Conservation (phyloP, 2,888 invertebrate species). For the Schrankia costaestrigalis region DNA sequence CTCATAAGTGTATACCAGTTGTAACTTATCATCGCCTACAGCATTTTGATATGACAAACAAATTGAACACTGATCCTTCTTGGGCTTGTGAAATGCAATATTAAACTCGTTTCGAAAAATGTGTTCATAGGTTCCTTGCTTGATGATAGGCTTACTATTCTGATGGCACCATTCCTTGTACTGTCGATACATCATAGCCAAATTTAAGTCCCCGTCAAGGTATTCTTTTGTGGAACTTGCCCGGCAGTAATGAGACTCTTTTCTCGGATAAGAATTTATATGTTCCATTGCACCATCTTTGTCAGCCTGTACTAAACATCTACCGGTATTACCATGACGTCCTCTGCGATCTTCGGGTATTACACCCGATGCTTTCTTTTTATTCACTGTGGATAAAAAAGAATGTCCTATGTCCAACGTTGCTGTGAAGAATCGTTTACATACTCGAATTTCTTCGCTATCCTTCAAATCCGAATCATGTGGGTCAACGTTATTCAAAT, state of each 20-base stretch:
- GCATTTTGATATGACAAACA: constrained; percentile 9
- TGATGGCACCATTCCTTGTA: too few species aligned
- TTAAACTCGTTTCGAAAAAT: constrained; percentile 13
- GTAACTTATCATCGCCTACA: constrained; percentile 12
- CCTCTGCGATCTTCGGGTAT: neutral
- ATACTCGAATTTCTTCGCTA: constrained; percentile 6
- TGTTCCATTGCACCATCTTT: neutral
- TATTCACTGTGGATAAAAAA: constrained; percentile 9
- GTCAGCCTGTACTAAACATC: neutral
- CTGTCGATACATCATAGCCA: constrained; percentile 6
- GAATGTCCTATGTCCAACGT: constrained; percentile 6
- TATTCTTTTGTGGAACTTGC: constrained; percentile 5
- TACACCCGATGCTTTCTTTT: neutral
- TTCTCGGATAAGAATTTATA: neutral
- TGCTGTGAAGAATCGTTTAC: constrained; percentile 4
- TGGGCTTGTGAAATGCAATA: constrained; percentile 10
- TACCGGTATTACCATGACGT: neutral
- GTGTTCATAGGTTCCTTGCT: constrained; percentile 9
- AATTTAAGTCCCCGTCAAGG: constrained; percentile 8
- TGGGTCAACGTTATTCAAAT: neutral
- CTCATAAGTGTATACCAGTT: constrained; percentile 6
- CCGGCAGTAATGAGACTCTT: neutral
- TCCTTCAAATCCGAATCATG: neutral
- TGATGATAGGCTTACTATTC: constrained; percentile 10
- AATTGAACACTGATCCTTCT: constrained; percentile 9